phyloP scores from a whole-genome alignment of 30 jellyfish, hydroid and myxozoan species.

The Aurelia sp. region DNA sequence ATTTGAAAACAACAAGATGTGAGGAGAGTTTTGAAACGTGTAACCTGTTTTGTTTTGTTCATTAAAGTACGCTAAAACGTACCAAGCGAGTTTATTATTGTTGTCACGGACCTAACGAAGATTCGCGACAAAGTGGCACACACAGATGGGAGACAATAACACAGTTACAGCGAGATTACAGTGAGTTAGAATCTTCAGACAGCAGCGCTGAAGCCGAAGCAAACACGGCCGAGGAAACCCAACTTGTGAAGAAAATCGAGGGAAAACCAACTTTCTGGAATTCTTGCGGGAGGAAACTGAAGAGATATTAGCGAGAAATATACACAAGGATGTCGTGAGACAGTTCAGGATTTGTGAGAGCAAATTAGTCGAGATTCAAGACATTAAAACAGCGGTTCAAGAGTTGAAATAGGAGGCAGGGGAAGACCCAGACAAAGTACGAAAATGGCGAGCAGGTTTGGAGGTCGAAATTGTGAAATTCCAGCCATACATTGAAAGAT shows the following conservation, averaged over 20 bases:
- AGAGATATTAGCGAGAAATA: not conserved
- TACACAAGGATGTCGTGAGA: not conserved
- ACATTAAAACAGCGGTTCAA: constrained; percentile 22
- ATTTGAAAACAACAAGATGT: constrained; percentile 21
- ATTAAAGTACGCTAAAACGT: constrained; percentile 27
- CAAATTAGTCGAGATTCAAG: constrained; percentile 19
- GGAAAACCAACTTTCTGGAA: not conserved
- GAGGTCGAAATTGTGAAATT: not conserved
- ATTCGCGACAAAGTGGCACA: constrained; percentile 14
- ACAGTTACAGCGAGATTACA: no score
- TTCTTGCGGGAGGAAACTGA: not conserved
- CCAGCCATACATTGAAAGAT: no score
- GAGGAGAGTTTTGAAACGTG: constrained; percentile 25
- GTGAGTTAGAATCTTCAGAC: not conserved
- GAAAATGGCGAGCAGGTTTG: not conserved
- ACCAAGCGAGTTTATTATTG: constrained; percentile 24
- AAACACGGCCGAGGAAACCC: not conserved
- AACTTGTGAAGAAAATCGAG: not conserved
- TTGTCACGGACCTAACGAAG: constrained; percentile 33
- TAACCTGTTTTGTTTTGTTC: not conserved
- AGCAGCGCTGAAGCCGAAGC: not conserved
- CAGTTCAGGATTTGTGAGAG: not conserved
- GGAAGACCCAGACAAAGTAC: constrained; percentile 23
- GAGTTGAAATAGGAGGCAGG: constrained; percentile 16
- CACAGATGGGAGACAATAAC: not conserved